A percentile compares a stretch with the other conserved stretches of the same genome.
Conservation (phyloP, 2,113 vertebrate genomes). For the Zosterops japonicus region DNA sequence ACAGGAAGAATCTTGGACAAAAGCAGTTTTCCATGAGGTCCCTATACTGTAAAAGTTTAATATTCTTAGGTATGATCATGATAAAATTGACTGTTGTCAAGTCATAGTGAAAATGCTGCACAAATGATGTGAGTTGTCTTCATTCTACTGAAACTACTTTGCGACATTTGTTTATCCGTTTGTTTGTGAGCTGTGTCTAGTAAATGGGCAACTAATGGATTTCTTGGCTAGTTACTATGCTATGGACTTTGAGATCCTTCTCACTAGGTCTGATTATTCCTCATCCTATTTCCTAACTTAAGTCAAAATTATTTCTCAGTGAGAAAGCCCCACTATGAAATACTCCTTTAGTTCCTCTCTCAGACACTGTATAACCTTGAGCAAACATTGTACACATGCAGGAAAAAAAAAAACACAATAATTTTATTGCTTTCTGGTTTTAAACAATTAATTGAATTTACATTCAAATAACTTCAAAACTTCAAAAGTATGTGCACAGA, state of each 20-base stretch:
- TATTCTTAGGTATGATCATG: not conserved
- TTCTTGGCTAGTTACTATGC: not conserved
- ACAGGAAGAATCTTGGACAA: not conserved
- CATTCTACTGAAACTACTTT: not conserved
- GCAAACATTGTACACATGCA: not conserved
- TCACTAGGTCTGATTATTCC: not conserved
- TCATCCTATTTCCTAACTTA: not conserved
- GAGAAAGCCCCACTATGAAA: not conserved
- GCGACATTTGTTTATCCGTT: not conserved
- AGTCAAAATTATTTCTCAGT: not conserved
- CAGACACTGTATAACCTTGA: not conserved
- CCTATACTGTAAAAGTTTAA: not conserved
- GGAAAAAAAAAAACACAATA: not conserved
- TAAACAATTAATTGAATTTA: not conserved
- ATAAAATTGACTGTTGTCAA: not conserved
- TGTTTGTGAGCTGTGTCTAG: not conserved
- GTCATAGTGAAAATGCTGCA: not conserved
- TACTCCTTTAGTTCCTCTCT: not conserved
- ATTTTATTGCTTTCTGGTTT: not conserved
- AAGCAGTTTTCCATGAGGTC: not conserved
- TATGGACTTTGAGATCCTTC: not conserved
- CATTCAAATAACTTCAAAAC: not conserved
- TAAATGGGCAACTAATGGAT: not conserved
- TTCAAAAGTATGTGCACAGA: not conserved
- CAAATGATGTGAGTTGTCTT: not conserved